These are phyloP conservation scores for Empis livida DNA, from an alignment of 2,888 invertebrate species.

Conservation along the genomic window DNA sequence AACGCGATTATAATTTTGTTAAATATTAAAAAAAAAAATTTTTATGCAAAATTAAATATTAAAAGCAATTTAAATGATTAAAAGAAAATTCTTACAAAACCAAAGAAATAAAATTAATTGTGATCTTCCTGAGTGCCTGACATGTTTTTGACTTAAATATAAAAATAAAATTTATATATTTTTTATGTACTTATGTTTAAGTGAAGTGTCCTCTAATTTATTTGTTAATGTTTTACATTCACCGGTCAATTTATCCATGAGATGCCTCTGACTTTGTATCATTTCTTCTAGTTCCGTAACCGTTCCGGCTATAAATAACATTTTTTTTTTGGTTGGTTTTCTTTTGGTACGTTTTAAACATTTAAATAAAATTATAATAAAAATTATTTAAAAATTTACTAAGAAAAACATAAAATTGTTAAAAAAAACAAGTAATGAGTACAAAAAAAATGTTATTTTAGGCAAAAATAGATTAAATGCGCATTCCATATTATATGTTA, in stretches of 20 bases:
- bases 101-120: too few relatives aligned
- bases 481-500: not conserved
- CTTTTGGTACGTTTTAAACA: too few relatives aligned
- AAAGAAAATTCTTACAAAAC: too few relatives aligned
- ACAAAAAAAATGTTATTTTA: not conserved
- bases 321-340: too few relatives aligned
- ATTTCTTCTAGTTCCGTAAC: constrained; percentile 81
- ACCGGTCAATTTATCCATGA: constrained; percentile 81
- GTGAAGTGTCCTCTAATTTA: constrained; percentile 78
- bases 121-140: too few relatives aligned
- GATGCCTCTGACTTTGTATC: constrained; percentile 83
- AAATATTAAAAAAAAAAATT: not conserved
- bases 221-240: constrained; percentile 81
- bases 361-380: constrained; percentile 2
- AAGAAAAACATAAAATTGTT: too few relatives aligned
- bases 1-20: not conserved
- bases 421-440: constrained; percentile 1
- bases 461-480: not conserved
- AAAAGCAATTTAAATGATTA: not conserved
- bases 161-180: constrained; percentile 14
- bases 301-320: constrained; percentile 61
- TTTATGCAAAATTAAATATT: not conserved
- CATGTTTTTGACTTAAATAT: too few relatives aligned
- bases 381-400: constrained; percentile 1
- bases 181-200: constrained; percentile 66